These are phyloP conservation scores for Lagria hirta DNA, from an alignment of 2,888 invertebrate genomes.

Conservation along the genomic window DNA sequence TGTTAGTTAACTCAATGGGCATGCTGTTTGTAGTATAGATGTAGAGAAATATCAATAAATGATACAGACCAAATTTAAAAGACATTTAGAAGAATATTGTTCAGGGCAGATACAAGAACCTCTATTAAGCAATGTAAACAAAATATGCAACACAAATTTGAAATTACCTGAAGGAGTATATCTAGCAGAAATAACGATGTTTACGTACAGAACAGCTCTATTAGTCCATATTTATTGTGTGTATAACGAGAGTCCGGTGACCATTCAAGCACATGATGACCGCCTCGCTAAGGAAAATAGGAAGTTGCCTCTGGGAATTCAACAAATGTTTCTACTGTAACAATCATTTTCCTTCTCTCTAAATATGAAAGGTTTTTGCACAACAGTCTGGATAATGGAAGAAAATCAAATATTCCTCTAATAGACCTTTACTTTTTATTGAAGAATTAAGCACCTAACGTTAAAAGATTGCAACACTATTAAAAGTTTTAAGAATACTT, in stretches of 20 bases:
- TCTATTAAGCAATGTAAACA: slow-evolving; percentile 40
- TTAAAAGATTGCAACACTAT: too few species aligned
- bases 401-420: too few species aligned
- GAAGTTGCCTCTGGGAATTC: slow-evolving; percentile 46
- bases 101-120: slow-evolving; percentile 13
- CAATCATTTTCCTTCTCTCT: slow-evolving; percentile 10
- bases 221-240: slow-evolving; percentile 53
- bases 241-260: slow-evolving; percentile 47
- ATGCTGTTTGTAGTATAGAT: too few species aligned
- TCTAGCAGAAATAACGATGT: slow-evolving; percentile 52
- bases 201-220: slow-evolving; percentile 52
- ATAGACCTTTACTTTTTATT: slow-evolving; percentile 4
- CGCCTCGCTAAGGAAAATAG: slow-evolving; percentile 44
- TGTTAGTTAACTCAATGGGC: slow-evolving; percentile 22
- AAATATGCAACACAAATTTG: slow-evolving; percentile 39
- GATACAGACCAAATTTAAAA: too few species aligned
- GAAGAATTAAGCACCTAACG: too few species aligned
- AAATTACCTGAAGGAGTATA: slow-evolving; percentile 38
- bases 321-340: slow-evolving; percentile 39
- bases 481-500: too few species aligned
- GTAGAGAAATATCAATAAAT: too few species aligned
- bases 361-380: slow-evolving; percentile 17
- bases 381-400: too few species aligned
- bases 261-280: slow-evolving; percentile 47
- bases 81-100: too few species aligned